Conservation (phyloP, 2,888 invertebrate species). For the Stegophylla sp. region DNA sequence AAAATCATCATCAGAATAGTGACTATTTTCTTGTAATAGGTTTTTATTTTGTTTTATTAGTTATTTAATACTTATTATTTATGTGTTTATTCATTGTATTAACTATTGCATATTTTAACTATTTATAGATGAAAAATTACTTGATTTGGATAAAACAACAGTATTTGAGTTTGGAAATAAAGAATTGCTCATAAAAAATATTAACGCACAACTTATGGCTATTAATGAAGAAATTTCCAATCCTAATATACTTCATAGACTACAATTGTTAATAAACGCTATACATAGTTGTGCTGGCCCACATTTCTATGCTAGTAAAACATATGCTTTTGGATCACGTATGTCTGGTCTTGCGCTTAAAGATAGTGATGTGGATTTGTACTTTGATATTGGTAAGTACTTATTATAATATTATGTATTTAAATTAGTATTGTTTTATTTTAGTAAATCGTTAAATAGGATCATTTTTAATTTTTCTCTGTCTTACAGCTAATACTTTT, state of each 20-base stretch:
- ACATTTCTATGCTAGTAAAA: conserved; percentile 49
- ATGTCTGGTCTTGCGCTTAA: conserved; percentile 61
- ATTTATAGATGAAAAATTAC: conserved; percentile 31
- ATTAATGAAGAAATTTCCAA: conserved; percentile 46
- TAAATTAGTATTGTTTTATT: too few species aligned
- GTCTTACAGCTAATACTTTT: conserved; percentile 40
- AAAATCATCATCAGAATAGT: too few species aligned
- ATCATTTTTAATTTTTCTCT: neutral
- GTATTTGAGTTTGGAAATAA: conserved; percentile 42
- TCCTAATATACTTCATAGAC: conserved; percentile 30
- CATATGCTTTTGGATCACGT: conserved; percentile 61
- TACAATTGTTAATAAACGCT: conserved; percentile 18
- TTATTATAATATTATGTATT: neutral
- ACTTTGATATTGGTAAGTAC: conserved; percentile 60
- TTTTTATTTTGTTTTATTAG: too few species aligned
- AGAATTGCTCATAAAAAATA: neutral
- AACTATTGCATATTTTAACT: neutral
- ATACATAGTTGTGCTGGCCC: conserved; percentile 27
- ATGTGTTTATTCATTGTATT: neutral
- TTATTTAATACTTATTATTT: neutral
- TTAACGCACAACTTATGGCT: neutral
- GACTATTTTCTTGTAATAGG: too few species aligned
- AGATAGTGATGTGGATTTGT: conserved; percentile 61
- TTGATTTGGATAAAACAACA: conserved; percentile 7
- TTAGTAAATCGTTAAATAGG: too few species aligned